Evolutionary conservation across 2,113 vertebrate genomes (phyloP).

Genomic region (Felis chaus): DNA sequence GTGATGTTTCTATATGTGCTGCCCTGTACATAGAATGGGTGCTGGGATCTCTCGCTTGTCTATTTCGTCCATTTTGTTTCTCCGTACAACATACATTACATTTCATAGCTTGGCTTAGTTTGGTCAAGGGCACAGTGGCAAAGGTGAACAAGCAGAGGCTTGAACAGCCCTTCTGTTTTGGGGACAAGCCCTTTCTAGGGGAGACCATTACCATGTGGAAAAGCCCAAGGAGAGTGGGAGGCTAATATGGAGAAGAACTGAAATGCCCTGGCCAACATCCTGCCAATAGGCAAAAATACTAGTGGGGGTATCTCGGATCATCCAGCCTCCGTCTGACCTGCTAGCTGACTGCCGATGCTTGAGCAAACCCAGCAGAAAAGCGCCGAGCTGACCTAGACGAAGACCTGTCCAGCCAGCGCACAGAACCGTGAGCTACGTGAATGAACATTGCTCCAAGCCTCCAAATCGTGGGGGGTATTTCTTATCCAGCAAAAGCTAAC

Average conservation of each 20-base stretch:
- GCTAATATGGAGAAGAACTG: not conserved
- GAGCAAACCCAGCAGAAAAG: not conserved
- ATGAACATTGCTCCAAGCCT: not conserved
- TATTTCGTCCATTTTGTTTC: not conserved
- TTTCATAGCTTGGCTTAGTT: not conserved
- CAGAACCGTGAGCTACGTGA: not conserved
- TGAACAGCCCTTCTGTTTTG: not conserved
- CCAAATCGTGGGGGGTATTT: not conserved
- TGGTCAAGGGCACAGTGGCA: not conserved
- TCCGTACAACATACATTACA: not conserved
- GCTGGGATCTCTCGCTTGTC: not conserved
- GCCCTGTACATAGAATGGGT: rapidly evolving
- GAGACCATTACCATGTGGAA: not conserved
- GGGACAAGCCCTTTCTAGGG: not conserved
- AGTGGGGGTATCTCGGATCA: not conserved
- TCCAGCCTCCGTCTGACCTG: not conserved
- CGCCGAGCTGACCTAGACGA: not conserved
- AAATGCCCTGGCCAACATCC: not conserved
- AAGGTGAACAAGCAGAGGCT: not conserved
- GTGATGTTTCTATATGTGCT: not conserved
- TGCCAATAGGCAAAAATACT: rapidly evolving
- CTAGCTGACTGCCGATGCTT: not conserved
- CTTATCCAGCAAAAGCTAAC: not conserved
- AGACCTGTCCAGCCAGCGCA: not conserved
- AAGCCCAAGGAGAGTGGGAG: not conserved